phyloP scores from a whole-genome alignment of 1,140 invertebrate species.

The Drosophila triauraria region DNA sequence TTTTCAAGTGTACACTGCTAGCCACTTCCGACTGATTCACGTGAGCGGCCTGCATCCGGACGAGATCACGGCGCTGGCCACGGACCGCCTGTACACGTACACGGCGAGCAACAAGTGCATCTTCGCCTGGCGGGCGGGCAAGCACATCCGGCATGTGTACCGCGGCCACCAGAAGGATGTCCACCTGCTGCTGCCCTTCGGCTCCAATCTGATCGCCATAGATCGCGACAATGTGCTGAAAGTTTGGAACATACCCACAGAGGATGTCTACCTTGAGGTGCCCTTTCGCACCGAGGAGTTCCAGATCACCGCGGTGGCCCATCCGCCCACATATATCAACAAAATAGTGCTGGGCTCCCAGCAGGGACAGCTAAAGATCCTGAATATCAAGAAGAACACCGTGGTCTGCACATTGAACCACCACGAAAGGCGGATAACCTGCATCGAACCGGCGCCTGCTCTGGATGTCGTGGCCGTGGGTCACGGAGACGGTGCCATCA shows the following conservation, averaged over 20 bases:
- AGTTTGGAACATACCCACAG: slow-evolving; percentile 94
- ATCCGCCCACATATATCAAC: slow-evolving; percentile 97
- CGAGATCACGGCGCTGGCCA: slow-evolving; percentile 93
- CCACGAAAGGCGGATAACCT: slow-evolving; percentile 90
- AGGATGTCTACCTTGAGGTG: slow-evolving; percentile 89
- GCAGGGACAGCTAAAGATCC: slow-evolving; percentile 95
- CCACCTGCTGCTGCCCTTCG: slow-evolving; percentile 94
- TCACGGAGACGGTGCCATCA: slow-evolving; percentile 92
- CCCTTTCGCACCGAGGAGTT: slow-evolving; percentile 91
- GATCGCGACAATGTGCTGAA: slow-evolving; percentile 92
- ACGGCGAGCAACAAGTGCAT: slow-evolving; percentile 92
- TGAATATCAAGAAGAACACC: slow-evolving; percentile 94
- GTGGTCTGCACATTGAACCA: slow-evolving; percentile 93
- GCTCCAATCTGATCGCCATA: slow-evolving; percentile 93
- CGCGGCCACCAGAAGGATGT: slow-evolving; percentile 91
- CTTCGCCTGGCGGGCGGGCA: slow-evolving; percentile 94
- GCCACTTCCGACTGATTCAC: slow-evolving; percentile 92
- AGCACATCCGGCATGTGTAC: slow-evolving; percentile 93
- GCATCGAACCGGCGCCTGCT: slow-evolving; percentile 94
- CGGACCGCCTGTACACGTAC: slow-evolving; percentile 93
- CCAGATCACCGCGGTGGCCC: slow-evolving; percentile 91
- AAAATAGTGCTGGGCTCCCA: slow-evolving; percentile 97
- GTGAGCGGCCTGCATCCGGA: slow-evolving; percentile 92
- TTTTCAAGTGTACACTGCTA: slow-evolving; percentile 96
- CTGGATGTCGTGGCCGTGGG: slow-evolving; percentile 96